A percentile compares a stretch with the other conserved stretches of the same genome.
These are phyloP conservation scores for Epizoanthus stellaris DNA, from an alignment of 92 coral and sea anemone genomes.

Conservation along the genomic window DNA sequence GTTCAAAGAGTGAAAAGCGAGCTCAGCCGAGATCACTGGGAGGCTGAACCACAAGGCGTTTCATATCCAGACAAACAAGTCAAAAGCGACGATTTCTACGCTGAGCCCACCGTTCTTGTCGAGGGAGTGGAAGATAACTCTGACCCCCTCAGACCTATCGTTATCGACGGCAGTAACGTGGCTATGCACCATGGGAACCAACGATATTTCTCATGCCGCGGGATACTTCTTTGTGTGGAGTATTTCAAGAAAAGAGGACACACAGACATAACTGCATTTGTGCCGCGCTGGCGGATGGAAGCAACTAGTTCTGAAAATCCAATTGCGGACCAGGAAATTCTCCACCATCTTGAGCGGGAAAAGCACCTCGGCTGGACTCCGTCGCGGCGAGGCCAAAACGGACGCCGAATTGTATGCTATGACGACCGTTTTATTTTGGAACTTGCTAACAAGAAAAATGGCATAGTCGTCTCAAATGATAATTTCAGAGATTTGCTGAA, in stretches of 20 bases:
- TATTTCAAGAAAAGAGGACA: constrained; percentile 85
- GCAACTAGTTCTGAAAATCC: constrained; percentile 71
- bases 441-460: constrained; percentile 72
- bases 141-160: constrained; percentile 73
- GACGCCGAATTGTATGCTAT: constrained; percentile 86
- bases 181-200: constrained; percentile 98
- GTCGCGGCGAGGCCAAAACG: constrained; percentile 71
- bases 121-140: constrained; percentile 26
- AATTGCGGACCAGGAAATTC: constrained; percentile 70
- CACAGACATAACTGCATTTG: constrained; percentile 87
- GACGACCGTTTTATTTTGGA: constrained; percentile 89
- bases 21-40: neutral
- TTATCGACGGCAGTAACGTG: constrained; percentile 98
- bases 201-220: constrained; percentile 85
- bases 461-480: constrained; percentile 96
- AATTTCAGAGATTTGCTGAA: constrained; percentile 79
- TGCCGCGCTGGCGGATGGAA: constrained; percentile 88
- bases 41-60: constrained; percentile 10
- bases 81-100: constrained; percentile 12
- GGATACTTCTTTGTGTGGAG: constrained; percentile 85
- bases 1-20: constrained; percentile 14
- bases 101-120: neutral
- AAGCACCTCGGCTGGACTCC: constrained; percentile 82
- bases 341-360: constrained; percentile 59
- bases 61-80: neutral